Conservation (phyloP, 2,113 vertebrate species). For the Zeus faber region DNA sequence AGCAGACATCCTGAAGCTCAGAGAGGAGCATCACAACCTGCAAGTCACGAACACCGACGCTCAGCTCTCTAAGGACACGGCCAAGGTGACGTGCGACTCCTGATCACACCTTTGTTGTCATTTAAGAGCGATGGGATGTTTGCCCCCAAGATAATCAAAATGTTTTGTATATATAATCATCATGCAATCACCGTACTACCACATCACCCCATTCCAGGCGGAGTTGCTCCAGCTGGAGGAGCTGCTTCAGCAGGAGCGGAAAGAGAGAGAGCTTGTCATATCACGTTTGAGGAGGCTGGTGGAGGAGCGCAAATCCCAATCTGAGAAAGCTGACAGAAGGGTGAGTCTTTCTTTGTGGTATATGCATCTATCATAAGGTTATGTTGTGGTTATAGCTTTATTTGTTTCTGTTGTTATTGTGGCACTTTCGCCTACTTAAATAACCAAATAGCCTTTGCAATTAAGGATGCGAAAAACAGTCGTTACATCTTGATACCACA, state of each 20-base stretch:
- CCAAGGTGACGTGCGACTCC: constrained; percentile 69
- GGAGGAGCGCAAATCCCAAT: constrained; percentile 75
- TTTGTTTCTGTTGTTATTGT: background rate
- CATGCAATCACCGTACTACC: background rate
- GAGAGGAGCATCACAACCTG: constrained; percentile 74
- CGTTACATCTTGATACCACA: too few relatives aligned
- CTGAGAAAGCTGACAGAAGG: constrained; percentile 74
- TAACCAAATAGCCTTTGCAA: too few relatives aligned
- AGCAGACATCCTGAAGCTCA: constrained; percentile 70
- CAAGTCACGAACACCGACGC: constrained; percentile 73
- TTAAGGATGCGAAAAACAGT: too few relatives aligned
- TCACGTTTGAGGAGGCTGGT: constrained; percentile 72
- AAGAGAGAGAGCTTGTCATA: constrained; percentile 74
- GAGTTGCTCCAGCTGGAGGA: constrained; percentile 80
- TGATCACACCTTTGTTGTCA: background rate
- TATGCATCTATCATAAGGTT: too few relatives aligned
- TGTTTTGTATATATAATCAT: background rate
- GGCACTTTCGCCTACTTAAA: too few relatives aligned
- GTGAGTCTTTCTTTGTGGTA: too few relatives aligned
- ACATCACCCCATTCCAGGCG: constrained; percentile 56
- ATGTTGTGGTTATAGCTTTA: too few relatives aligned
- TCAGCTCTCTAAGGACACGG: constrained; percentile 68
- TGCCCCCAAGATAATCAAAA: too few relatives aligned
- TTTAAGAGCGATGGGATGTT: too few relatives aligned
- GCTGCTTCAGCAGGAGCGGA: constrained; percentile 71